A percentile compares a stretch with the other conserved stretches of the same genome.
Evolutionary conservation across 2,113 vertebrate species (phyloP).

Genomic region (Ciconia boyciana): DNA sequence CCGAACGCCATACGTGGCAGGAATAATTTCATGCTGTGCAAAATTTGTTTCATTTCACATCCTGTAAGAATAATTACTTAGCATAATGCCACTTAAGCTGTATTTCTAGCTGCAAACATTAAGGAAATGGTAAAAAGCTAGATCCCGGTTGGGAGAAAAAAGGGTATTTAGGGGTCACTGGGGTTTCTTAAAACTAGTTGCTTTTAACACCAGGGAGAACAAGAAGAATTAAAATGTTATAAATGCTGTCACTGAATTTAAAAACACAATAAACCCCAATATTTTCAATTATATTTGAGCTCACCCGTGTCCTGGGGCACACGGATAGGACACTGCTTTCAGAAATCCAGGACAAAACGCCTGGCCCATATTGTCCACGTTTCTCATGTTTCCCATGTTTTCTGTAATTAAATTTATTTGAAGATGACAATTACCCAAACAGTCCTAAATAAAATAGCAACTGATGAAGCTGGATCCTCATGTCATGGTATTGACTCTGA

Average conservation of each 20-base stretch:
- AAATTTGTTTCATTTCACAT: slow-evolving; percentile 81
- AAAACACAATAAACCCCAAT: not conserved
- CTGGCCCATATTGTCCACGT: accelerated
- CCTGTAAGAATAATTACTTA: slow-evolving; percentile 81
- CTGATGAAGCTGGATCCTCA: not conserved
- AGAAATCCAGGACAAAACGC: not conserved
- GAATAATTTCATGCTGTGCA: slow-evolving; percentile 79
- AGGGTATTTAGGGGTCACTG: not conserved
- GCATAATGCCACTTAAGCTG: slow-evolving; percentile 80
- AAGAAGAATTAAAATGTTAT: not conserved
- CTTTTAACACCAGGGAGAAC: not conserved
- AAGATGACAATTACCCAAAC: not conserved
- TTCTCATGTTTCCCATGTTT: not conserved
- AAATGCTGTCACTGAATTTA: not conserved
- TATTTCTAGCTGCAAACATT: slow-evolving; percentile 72
- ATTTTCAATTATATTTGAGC: not conserved
- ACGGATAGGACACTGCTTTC: accelerated
- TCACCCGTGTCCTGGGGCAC: not conserved
- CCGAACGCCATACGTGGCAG: slow-evolving; percentile 67
- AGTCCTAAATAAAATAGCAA: not conserved
- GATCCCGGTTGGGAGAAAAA: slow-evolving; percentile 47
- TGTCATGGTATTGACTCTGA: not conserved
- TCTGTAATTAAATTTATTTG: not conserved
- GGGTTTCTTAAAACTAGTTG: not conserved
- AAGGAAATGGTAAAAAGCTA: slow-evolving; percentile 65